phyloP scores from a whole-genome alignment of 2,888 invertebrate species.

The Coecobrya sp. region DNA sequence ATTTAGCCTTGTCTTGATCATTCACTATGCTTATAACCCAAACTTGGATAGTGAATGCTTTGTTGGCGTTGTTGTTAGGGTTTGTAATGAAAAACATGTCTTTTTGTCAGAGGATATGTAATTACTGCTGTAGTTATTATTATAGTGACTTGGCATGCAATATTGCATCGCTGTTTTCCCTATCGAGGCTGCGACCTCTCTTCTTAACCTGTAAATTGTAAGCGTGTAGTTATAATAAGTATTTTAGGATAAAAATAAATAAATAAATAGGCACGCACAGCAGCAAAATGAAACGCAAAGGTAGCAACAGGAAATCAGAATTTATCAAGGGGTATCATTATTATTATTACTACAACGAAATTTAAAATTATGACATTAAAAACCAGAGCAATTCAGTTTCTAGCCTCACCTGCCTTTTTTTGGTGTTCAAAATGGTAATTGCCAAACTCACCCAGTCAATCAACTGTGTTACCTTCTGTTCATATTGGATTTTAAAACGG shows the following conservation, averaged over 20 bases:
- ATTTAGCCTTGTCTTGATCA: neutral
- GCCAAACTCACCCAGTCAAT: neutral
- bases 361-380: constrained; percentile 31
- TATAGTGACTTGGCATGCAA: constrained; percentile 72
- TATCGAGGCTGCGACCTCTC: constrained; percentile 16
- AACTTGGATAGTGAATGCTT: neutral
- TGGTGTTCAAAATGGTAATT: neutral
- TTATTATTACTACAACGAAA: constrained; percentile 36
- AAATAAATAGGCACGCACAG: neutral
- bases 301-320: constrained; percentile 64
- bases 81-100: constrained; percentile 24
- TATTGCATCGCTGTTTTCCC: constrained; percentile 2
- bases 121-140: constrained; percentile 22
- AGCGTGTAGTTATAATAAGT: neutral
- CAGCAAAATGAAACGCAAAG: neutral
- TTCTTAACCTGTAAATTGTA: neutral
- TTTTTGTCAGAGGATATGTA: constrained; percentile 61
- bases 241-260: neutral
- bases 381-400: neutral
- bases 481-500: neutral
- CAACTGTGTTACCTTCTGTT: neutral
- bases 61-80: constrained; percentile 6
- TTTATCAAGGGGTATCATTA: constrained; percentile 17
- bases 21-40: neutral
- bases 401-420: neutral